phyloP scores from a whole-genome alignment of 35 echinoderm and acorn worm species.

The Diadema setosum region DNA sequence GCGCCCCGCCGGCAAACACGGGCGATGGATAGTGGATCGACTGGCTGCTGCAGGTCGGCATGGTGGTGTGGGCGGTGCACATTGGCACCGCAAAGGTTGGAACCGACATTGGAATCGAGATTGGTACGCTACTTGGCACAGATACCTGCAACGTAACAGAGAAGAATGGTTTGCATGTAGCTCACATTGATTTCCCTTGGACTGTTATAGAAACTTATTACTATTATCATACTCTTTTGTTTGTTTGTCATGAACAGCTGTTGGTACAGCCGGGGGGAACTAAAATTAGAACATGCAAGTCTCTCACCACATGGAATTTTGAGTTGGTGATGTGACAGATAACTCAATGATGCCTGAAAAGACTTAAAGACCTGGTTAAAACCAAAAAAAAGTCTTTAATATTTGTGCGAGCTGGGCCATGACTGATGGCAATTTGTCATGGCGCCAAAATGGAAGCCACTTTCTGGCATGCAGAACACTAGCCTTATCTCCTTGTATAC shows the following conservation, averaged over 20 bases:
- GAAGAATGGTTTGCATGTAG: background rate
- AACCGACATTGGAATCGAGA: conserved; percentile 93
- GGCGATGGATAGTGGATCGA: conserved; percentile 59
- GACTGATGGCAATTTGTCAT: no score
- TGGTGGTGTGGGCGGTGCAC: conserved; percentile 94
- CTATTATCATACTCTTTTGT: background rate
- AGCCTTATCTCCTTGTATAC: no score
- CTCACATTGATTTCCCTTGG: background rate
- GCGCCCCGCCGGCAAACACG: conserved; percentile 21
- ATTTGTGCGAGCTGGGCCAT: no score
- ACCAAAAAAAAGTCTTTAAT: no score
- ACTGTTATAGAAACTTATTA: background rate
- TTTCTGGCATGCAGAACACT: no score
- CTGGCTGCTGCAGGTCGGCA: conserved; percentile 88
- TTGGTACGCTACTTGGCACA: conserved; percentile 76
- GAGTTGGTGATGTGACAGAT: no score
- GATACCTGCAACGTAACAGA: conserved; percentile 66
- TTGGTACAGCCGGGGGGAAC: no score
- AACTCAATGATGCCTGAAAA: no score
- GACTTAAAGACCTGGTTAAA: no score
- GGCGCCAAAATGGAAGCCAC: no score
- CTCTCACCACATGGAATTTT: no score
- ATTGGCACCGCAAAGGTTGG: conserved; percentile 96
- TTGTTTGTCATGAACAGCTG: background rate
- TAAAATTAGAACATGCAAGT: no score